Evolutionary conservation across 1,140 invertebrate species (phyloP), one percentile per base, ranked within the genome.

Genomic region (Oncopeltus fasciatus): DNA sequence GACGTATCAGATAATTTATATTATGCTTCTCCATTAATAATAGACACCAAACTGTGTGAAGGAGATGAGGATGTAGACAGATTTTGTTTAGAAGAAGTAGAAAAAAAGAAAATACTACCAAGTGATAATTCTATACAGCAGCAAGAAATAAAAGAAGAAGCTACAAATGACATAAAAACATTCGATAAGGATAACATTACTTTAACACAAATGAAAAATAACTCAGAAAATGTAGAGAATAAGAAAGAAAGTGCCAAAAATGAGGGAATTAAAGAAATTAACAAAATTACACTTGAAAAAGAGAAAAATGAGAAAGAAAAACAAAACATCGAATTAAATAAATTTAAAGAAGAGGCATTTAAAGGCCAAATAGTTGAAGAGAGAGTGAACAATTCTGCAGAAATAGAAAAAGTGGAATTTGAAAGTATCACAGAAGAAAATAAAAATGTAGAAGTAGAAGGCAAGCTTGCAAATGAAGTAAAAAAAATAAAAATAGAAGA

Each of bases 341-440:
- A n/a, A n/a, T n/a, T n/a, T n/a, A n/a, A n/a, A n/a, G n/a, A n/a
- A n/a, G n/a, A n/a, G n/a, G n/a, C n/a, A n/a, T 20, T 20, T 20
- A 20, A 46, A 5, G 44, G 8, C 18, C 14, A 44, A 44, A 44
- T 2, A 44, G 18, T 44, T 44, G 43, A 44, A 3, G 21, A 53
- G 8, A 29, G 3, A 11, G 20, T 24, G 18, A 21, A 21, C 4
- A 3, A 56, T 27, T 4, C 21, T 27, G 51, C 2, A 14, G 27
- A 56, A 29, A 56, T 9, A 27, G 29, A 27, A 27, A 56, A 26
- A 3, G 24, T 27, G 4, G 24, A 27, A 56, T 27, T 29, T n/a
- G n/a, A 61, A 69, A 62, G 46, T 65, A 57, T 64, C 46, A 57
- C 64, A 58, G 53, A 65, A 43, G 60, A 68, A 64, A 64, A 68